phyloP scores from a whole-genome alignment of 2,797 vertebrate species.

The Phalanger gymnotis region DNA sequence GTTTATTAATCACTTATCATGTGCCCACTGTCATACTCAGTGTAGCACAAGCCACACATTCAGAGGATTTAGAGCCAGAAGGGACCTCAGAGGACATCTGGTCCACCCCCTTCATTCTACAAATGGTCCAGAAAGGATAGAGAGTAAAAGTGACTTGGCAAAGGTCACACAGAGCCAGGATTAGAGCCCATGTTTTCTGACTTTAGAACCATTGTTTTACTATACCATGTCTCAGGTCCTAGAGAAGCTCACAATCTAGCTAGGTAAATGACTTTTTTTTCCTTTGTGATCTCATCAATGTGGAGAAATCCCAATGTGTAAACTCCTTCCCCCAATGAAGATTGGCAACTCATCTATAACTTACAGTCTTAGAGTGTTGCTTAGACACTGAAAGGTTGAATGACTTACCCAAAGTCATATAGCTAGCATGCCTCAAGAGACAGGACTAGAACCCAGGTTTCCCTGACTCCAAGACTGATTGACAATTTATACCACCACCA shows the following conservation, averaged over 20 bases:
- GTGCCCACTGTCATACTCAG: neutral
- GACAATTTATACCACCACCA: neutral
- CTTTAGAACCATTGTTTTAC: neutral
- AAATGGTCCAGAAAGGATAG: neutral
- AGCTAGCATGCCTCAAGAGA: neutral
- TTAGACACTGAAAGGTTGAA: neutral
- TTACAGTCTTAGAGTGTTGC: neutral
- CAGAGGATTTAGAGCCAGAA: neutral
- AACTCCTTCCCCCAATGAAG: neutral
- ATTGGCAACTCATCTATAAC: neutral
- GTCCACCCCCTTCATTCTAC: neutral
- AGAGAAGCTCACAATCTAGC: neutral
- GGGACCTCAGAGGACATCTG: neutral
- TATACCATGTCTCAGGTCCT: neutral
- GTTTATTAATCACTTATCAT: conserved; percentile 28
- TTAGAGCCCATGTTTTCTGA: neutral
- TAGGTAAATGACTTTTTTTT: neutral
- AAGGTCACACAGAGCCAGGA: neutral
- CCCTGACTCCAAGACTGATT: neutral
- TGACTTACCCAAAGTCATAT: neutral
- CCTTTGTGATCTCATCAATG: neutral
- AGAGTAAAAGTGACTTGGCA: neutral
- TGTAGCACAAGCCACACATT: neutral
- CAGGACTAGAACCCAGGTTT: neutral
- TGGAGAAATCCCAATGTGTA: neutral